phyloP scores from a whole-genome alignment of 1,140 invertebrate species.

The Leucophenga varia region DNA sequence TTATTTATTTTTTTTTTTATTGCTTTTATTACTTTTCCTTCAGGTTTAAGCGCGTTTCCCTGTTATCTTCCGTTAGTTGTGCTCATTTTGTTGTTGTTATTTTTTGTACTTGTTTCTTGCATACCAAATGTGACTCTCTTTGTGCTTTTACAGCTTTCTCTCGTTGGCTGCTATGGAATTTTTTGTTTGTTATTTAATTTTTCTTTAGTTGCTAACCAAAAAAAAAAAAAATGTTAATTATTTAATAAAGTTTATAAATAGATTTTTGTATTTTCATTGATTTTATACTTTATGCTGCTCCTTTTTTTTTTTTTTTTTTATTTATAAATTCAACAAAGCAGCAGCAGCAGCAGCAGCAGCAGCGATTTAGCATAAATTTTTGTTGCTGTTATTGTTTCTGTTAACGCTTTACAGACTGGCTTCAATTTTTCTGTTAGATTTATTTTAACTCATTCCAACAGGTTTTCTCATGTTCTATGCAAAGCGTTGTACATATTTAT shows the following conservation, averaged over 20 bases:
- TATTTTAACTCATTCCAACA: no score
- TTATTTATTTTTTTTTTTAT: no score
- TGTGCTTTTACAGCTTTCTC: not conserved
- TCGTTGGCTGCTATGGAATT: no score
- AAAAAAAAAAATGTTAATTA: slow-evolving; percentile 24
- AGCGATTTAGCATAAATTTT: no score
- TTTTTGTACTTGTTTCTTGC: slow-evolving; percentile 11
- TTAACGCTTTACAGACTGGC: slow-evolving; percentile 24
- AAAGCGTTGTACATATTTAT: no score
- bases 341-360: slow-evolving; percentile 19
- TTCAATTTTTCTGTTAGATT: no score
- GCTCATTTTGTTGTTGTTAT: slow-evolving; percentile 14
- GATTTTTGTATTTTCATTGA: slow-evolving; percentile 2
- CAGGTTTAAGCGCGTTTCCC: no score
- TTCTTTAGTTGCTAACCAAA: slow-evolving; percentile 37
- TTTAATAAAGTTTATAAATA: slow-evolving; percentile 8
- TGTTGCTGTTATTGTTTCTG: slow-evolving; percentile 15
- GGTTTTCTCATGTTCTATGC: no score
- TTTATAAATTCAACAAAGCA: slow-evolving; percentile 18
- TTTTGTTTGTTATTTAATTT: no score
- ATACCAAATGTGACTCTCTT: no score
- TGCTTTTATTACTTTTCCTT: no score
- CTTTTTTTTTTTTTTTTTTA: slow-evolving; percentile 5
- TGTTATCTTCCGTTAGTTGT: no score
- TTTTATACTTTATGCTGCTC: not conserved